Conservation (phyloP, 1,140 invertebrate genomes). For the Latrodectus geometricus region DNA sequence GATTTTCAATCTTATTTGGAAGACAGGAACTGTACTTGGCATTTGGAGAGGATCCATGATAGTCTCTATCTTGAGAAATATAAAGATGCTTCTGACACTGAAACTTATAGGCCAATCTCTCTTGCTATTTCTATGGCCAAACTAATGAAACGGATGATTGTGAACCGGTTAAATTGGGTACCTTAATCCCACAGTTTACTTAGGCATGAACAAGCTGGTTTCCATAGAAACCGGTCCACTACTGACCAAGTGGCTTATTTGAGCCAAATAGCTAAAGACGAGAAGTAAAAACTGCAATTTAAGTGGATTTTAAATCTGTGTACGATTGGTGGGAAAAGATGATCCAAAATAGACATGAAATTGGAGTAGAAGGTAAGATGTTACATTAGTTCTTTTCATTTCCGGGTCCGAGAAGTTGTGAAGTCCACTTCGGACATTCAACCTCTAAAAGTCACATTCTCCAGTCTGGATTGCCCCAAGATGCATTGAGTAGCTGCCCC, state of each 20-base stretch:
- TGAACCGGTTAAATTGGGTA: not conserved
- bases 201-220: not conserved
- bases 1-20: conserved; percentile 10
- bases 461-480: conserved; percentile 11
- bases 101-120: conserved; percentile 2
- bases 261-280: not conserved
- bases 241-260: not conserved
- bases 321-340: too few species aligned
- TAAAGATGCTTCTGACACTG: not conserved
- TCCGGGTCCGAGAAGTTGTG: not conserved
- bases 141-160: conserved; percentile 3
- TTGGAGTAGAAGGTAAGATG: conserved; percentile 6
- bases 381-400: conserved; percentile 12
- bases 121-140: conserved; percentile 8
- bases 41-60: not conserved
- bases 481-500: conserved; percentile 5
- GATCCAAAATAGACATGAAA: too few species aligned
- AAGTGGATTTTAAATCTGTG: too few species aligned
- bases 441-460: conserved; percentile 7
- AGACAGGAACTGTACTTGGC: too few species aligned
- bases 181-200: not conserved
- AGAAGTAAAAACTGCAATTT: not conserved
- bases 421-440: not conserved
- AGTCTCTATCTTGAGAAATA: conserved; percentile 10
- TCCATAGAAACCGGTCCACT: not conserved